These are phyloP conservation scores for Pseudotriccus pelzelni DNA, from an alignment of 2,797 vertebrate species.

Conservation along the genomic window DNA sequence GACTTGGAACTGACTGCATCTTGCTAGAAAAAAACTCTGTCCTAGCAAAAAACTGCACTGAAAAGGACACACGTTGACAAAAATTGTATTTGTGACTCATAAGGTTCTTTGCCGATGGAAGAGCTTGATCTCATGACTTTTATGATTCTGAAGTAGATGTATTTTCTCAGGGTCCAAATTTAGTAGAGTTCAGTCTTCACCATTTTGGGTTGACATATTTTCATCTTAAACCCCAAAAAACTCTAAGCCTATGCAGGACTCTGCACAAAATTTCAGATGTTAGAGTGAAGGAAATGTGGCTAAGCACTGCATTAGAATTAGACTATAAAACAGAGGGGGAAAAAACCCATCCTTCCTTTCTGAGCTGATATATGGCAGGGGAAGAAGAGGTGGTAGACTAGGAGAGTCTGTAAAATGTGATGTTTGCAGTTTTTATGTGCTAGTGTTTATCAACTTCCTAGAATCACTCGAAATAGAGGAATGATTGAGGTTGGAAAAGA, in stretches of 20 bases:
- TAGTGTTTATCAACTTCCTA: not conserved
- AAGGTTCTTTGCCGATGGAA: not conserved
- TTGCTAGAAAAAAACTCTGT: not conserved
- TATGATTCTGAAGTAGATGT: not conserved
- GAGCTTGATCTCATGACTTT: not conserved
- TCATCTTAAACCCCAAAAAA: not conserved
- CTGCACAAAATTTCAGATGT: not conserved
- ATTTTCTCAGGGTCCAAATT: not conserved
- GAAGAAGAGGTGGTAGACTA: not conserved
- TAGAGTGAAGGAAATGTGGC: not conserved
- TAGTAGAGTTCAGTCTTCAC: not conserved
- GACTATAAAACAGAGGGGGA: not conserved
- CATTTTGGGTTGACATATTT: not conserved
- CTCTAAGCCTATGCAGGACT: not conserved
- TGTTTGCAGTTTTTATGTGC: not conserved
- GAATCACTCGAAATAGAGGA: not conserved
- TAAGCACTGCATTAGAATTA: not conserved
- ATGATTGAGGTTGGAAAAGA: not conserved
- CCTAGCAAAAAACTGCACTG: not conserved
- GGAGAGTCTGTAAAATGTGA: not conserved
- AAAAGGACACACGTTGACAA: not conserved
- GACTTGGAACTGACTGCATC: not conserved
- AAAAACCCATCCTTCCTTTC: accelerated
- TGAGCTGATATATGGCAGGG: not conserved
- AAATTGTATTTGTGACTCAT: not conserved